Evolutionary conservation across 2,797 vertebrate genomes (phyloP), one percentile per base, ranked within the genome.

Genomic region (Hypotaenidia okinawae): DNA sequence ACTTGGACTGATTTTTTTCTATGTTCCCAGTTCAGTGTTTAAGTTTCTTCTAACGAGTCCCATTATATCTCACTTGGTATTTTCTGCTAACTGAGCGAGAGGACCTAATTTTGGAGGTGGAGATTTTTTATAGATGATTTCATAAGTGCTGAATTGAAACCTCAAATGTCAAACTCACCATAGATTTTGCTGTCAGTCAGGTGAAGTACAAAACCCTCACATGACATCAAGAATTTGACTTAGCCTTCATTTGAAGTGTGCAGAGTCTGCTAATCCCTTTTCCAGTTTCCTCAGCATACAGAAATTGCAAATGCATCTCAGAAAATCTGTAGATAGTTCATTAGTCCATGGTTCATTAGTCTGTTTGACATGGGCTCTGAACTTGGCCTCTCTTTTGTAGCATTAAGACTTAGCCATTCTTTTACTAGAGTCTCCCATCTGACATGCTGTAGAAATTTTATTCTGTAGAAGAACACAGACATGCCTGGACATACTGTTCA

Each of bases 101-200:
- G 45, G 35, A 54, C 70, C 68, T 90, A 35, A 43, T 95, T 94
- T 94, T 83, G 64, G 75, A 93, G 45, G 30, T 85, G 21, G 32
- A 59, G 7, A 16, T 51, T 87, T 94, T 94, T 94, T 93, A 63
- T 79, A 91, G 84, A 54, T 90, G 47, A 49, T 94, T 95, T 93
- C 68, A 2, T 41, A 90, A 92, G 68, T 25, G 12, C 78, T 92
- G 84, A 93, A 97, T 97, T 96, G 94, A 97, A 96, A 96, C 75
- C 87, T 97, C 95, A 97, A 87, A 93, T 94, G 95, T 97, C 96
- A 96, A 66, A 70, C 68, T 87, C 15, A 0, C 57, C 88, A 93
- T 96, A 89, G 95, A 95, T 96, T 96, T 95, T 96, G 49, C 94
- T 96, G 94, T 97, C 96, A 95, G 64, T 84, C 88, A 52, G 45